Evolutionary conservation across 1,140 invertebrate genomes (phyloP), one percentile per base, ranked within the genome.

Genomic region (Hyphantria cunea): DNA sequence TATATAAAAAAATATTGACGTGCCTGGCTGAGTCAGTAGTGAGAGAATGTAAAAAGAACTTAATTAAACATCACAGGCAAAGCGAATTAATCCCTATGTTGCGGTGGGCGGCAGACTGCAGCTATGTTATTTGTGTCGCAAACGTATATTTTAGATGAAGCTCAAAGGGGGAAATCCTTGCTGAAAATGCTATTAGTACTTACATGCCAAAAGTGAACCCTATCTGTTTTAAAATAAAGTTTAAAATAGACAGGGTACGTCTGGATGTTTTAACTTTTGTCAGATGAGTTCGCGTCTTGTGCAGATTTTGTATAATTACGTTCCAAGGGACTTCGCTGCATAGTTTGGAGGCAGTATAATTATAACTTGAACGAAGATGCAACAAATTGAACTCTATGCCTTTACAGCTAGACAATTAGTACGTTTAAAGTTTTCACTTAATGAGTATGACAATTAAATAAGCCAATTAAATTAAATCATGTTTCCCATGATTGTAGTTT

Each of bases 21-120:
- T 11, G 45, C 7, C 47, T 37, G 15, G 33, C 42, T 64, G 61
- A 58, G 9, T 62, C 48, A 60, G 47, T 39, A 15, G 17, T 60
- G 48, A 15, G 58, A 65, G 64, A 70, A 64, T 71, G 61, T 59
- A 70, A 70, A 68, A 66, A 65, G 45, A 51, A 64, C 68, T 79
- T 80, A 81, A 87, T 85, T 82, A 83, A 82, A 83, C 72, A 78
- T 80, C 77, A 79, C 61, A 72, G 65, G 74, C 72, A 66, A 74
- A 79, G 72, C 78, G 78, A 74, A 87, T 89, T 86, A 83, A 81
- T 80, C 76, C 72, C 54, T 41, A 47, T 64, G 55, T 59, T 67
- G 68, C 74, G 68, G 78, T 81, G 73, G 76, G 74, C 72, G 74
- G 72, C 69, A 68, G 72, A 68, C 56, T 82, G 76, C 72, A 80